Evolutionary conservation across 2,797 vertebrate genomes (phyloP).

Genomic region (Menidia menidia): DNA sequence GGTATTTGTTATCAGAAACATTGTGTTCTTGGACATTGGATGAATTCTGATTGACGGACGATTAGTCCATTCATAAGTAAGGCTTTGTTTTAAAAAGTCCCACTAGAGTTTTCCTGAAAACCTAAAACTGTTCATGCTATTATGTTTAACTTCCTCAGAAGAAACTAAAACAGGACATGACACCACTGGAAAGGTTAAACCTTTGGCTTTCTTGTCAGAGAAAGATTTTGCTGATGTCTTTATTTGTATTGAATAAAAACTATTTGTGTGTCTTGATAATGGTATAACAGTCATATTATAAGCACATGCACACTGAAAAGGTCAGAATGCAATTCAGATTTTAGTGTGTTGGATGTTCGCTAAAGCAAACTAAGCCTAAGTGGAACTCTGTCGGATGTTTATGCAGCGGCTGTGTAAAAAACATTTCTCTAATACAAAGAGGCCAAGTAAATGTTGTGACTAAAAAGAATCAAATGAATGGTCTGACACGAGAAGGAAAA

Average conservation of each 20-base stretch:
- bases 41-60: slow-evolving; percentile 25
- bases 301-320: neutral
- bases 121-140: neutral
- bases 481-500: slow-evolving; percentile 36
- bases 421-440: slow-evolving; percentile 32
- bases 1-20: slow-evolving; percentile 60
- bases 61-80: neutral
- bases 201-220: neutral
- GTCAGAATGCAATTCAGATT: slow-evolving; percentile 33
- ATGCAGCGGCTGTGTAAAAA: slow-evolving; percentile 19
- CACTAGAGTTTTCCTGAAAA: neutral
- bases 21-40: slow-evolving; percentile 47
- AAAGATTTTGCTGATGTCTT: neutral
- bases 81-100: neutral
- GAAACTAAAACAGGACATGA: neutral
- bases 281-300: neutral
- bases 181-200: neutral
- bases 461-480: slow-evolving; percentile 30
- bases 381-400: neutral
- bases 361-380: slow-evolving; percentile 43
- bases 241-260: neutral
- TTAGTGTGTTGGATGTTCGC: slow-evolving; percentile 18
- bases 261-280: neutral
- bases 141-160: neutral
- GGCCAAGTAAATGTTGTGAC: slow-evolving; percentile 34